Conservation (phyloP, 2,797 vertebrate genomes). For the Centroberyx gerrardi region DNA sequence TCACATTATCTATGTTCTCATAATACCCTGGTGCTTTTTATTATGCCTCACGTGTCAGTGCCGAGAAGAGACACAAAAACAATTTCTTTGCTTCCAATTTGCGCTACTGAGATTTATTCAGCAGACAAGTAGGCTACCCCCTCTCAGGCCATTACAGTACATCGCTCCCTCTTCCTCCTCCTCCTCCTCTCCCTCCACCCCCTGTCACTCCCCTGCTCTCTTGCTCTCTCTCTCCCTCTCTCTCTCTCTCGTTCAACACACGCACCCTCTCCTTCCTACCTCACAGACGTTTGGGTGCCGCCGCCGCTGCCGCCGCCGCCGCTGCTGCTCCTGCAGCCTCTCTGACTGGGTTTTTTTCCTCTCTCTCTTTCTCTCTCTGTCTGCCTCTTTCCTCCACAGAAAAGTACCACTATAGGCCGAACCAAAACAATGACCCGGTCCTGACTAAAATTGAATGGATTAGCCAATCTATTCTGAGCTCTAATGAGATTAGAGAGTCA, state of each 20-base stretch:
- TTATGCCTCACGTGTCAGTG: slow-evolving; percentile 5
- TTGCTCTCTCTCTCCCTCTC: slow-evolving; percentile 38
- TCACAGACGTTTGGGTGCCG: slow-evolving; percentile 75
- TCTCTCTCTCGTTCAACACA: slow-evolving; percentile 56
- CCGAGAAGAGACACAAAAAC: background rate
- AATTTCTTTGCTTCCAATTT: slow-evolving; percentile 10
- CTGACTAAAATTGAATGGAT: slow-evolving; percentile 86
- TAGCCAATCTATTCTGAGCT: slow-evolving; percentile 87
- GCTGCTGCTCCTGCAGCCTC: slow-evolving; percentile 66
- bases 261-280: slow-evolving; percentile 64
- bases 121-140: slow-evolving; percentile 49
- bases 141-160: slow-evolving; percentile 54
- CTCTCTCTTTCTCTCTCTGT: slow-evolving; percentile 37
- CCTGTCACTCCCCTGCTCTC: slow-evolving; percentile 11
- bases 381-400: slow-evolving; percentile 26
- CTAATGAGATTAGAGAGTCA: slow-evolving; percentile 89
- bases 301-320: slow-evolving; percentile 3
- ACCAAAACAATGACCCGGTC: slow-evolving; percentile 77
- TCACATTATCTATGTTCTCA: slow-evolving; percentile 9
- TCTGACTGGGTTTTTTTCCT: slow-evolving; percentile 32
- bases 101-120: slow-evolving; percentile 48
- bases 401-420: slow-evolving; percentile 63
- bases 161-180: slow-evolving; percentile 55
- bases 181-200: slow-evolving; percentile 14
- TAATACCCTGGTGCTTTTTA: slow-evolving; percentile 7